Evolutionary conservation across 2,797 vertebrate genomes (phyloP).

Genomic region (Tauraco hartlaubi): DNA sequence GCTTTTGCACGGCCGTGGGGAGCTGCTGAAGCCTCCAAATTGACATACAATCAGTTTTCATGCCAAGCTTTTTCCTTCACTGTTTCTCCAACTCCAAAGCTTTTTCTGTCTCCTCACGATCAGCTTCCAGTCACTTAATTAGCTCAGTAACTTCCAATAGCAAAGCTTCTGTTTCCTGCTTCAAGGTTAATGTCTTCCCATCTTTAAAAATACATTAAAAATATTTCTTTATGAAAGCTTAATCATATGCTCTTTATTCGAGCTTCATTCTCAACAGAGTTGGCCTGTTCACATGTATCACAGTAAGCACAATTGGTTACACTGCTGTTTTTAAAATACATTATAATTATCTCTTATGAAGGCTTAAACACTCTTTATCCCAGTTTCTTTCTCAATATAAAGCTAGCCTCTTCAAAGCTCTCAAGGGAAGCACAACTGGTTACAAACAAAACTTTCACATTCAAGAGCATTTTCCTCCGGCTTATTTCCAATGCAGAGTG

Average conservation of each 20-base stretch:
- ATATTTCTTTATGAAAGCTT: slow-evolving; percentile 16
- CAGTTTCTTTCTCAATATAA: background rate
- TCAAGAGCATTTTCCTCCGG: background rate
- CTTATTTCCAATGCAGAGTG: background rate
- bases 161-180: slow-evolving; percentile 83
- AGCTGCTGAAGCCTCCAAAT: slow-evolving; percentile 86
- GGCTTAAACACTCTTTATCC: background rate
- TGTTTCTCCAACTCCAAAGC: slow-evolving; percentile 82
- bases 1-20: slow-evolving; percentile 82
- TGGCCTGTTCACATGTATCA: background rate
- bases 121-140: slow-evolving; percentile 87
- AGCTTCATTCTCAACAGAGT: background rate
- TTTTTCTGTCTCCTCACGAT: slow-evolving; percentile 85
- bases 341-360: slow-evolving; percentile 13
- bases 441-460: background rate
- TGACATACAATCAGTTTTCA: slow-evolving; percentile 80
- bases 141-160: slow-evolving; percentile 85
- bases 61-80: slow-evolving; percentile 72
- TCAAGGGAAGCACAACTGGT: background rate
- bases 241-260: background rate
- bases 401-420: background rate
- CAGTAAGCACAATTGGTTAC: background rate
- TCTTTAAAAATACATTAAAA: slow-evolving; percentile 70
- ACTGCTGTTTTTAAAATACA: slow-evolving; percentile 22
- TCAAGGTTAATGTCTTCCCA: slow-evolving; percentile 61